phyloP scores from a whole-genome alignment of 2,797 vertebrate genomes.

The Trachops cirrhosus region DNA sequence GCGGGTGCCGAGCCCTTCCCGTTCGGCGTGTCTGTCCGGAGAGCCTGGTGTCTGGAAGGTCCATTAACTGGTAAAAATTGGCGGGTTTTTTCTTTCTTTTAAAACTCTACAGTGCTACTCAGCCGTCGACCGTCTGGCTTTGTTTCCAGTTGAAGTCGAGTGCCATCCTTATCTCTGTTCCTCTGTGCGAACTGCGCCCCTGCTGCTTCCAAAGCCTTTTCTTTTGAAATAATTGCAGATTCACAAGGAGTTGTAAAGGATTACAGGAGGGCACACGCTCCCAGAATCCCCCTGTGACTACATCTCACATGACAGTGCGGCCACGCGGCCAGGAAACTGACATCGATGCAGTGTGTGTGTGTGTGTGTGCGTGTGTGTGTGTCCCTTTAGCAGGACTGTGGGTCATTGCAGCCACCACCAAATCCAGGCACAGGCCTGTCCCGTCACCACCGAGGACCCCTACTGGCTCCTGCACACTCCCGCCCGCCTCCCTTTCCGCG shows the following conservation, averaged over 20 bases:
- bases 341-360: too few species aligned
- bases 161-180: neutral
- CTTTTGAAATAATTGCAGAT: too few species aligned
- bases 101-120: neutral
- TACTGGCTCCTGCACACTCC: fast-evolving
- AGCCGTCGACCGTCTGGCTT: too few species aligned
- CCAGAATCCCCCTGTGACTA: neutral
- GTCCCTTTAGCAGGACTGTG: neutral
- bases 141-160: neutral
- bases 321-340: neutral
- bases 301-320: neutral
- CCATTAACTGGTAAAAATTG: neutral
- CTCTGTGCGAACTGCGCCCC: fast-evolving
- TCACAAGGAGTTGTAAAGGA: too few species aligned
- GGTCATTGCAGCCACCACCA: neutral
- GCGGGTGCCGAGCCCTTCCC: too few species aligned
- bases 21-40: neutral
- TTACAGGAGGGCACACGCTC: neutral
- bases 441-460: fast-evolving
- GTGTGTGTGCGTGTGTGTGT: fast-evolving
- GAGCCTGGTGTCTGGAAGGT: neutral
- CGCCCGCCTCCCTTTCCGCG: fast-evolving
- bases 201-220: neutral
- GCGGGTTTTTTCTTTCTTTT: neutral
- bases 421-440: neutral